These are phyloP conservation scores for Pogonocherus hispidulus DNA, from an alignment of 2,888 invertebrate species.

Conservation along the genomic window DNA sequence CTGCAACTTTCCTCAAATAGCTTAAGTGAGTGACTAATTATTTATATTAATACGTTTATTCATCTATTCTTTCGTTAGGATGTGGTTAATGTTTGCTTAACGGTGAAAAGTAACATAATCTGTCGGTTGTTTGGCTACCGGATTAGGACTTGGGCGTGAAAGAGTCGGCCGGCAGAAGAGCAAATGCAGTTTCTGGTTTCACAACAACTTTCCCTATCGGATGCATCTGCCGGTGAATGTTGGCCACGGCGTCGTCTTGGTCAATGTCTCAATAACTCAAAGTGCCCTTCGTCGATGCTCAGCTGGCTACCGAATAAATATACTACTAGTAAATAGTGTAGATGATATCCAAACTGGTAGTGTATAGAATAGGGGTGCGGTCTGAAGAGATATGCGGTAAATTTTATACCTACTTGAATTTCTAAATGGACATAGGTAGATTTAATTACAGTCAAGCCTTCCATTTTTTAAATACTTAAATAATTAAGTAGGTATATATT, in stretches of 20 bases:
- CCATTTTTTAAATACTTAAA: too few species aligned
- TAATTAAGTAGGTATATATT: too few species aligned
- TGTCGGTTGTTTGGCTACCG: constrained; percentile 7
- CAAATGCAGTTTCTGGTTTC: constrained; percentile 18
- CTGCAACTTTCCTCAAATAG: neutral
- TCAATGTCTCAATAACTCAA: constrained; percentile 18
- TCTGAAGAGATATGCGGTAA: too few species aligned
- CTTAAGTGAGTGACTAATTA: neutral
- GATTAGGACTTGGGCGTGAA: constrained; percentile 11
- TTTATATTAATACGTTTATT: neutral
- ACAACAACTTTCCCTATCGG: constrained; percentile 24
- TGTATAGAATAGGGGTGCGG: too few species aligned
- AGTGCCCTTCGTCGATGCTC: constrained; percentile 2
- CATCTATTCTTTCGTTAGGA: neutral
- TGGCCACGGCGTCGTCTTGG: constrained; percentile 12
- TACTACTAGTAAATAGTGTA: too few species aligned
- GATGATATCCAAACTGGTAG: too few species aligned
- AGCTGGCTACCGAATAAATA: neutral
- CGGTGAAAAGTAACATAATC: constrained; percentile 6
- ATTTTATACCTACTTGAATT: too few species aligned
- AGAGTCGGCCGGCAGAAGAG: neutral
- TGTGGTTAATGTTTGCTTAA: neutral
- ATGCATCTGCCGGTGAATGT: constrained; percentile 15
- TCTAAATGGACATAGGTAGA: too few species aligned
- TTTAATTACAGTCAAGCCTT: too few species aligned